Base-by-base conservation (phyloP, 2,113 vertebrate genomes). In the Hippocampus mohnikei region DNA sequence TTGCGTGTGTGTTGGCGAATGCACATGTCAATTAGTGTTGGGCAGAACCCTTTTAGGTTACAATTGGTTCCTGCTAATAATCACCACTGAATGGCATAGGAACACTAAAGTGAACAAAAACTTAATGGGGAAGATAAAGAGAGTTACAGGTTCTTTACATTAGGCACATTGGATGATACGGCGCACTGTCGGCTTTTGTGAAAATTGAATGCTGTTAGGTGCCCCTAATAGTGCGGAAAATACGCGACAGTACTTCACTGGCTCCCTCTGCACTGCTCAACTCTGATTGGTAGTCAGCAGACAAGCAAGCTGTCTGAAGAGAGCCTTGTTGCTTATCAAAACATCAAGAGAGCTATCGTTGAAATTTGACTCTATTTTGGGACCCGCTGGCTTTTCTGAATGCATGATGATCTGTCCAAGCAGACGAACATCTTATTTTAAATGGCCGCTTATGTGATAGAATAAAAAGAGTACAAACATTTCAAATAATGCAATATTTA, bases 311-410 rank as follows among this genome's bases (percentile, higher is more conserved):
- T 86, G 83, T 90, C 89, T 88, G 85, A 87, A 81, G 82, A 88
- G 79, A 73, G 85, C 64, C 88, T 92, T 92, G 90, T 92, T 84
- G 55, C 82, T 84, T 92, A 91, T 92, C 88, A 72, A 81, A 89
- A 91, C 86, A 91, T 90, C 89, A 76, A 77, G 72, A 83, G 81
- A 61, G 76, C 88, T 79, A 87, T 89, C 93, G 89, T 90, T 79
- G 85, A 52, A 7, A 50, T 83, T 79, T 80, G 25, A 25, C 78
- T 83, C 75, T 85, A 82, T 77, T 77, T 89, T 10, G 91, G 89
- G 80, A 80, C 72, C 62, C 58, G 21, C 79, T 92, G 90, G 90
- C 84, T 87, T 90, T 92, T 91, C 73, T 84, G 83, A 86, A 80
- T 46, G 68, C 80, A 88, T 75, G 78, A 40, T 85, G 65, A 78